Base-by-base conservation (phyloP, 1,140 invertebrate genomes). In the Trichonephila inaurata region DNA sequence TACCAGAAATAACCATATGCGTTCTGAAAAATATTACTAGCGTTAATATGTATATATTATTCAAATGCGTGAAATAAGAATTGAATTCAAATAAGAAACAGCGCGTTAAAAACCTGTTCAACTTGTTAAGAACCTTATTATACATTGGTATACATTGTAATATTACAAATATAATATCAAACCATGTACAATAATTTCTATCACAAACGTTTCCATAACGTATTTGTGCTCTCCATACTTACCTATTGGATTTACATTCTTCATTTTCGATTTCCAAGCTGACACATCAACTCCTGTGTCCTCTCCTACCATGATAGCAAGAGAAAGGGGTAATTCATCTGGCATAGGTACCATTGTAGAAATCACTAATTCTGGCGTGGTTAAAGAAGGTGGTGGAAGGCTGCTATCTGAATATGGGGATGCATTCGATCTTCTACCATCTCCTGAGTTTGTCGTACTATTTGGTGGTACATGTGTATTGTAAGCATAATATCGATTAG, bases 231-330 rank as follows among this genome's bases (percentile, higher is more conserved):
- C 33, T 40, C 19, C n/a, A 61, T 66, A 72, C 87, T 89, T 61
- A 85, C 69, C 91, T 60, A 61, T n/a, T 40, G 77, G 51, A 24
- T 94, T 89, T 19, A 66, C 72, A 51, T 92, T 51, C 14, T 64
- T 91, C 33, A 92, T 94, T 21, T 93, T 92, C 10, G 83, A 58
- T 24, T 91, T 88, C 83, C 89, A 91, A 8, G 64, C 60, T 24
- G 64, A 69, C 5, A 81, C 66, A 28, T 92, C 87, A 4, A 85
- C 82, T 19, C 77, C 92, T 85, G 87, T n/a, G n/a, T 95, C 94
- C 69, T 95, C 95, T 19, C 94, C 94, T 1, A 95, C 95, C 92
- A 95, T 94, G n/a, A 95, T 95, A 21, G 95, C 95, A n/a, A 95
- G 89, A 5, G 95, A 95, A 14, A 95, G 87, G 19, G 95, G 95